Conservation (phyloP, 2,113 vertebrate genomes). For the Grallaria varia region DNA sequence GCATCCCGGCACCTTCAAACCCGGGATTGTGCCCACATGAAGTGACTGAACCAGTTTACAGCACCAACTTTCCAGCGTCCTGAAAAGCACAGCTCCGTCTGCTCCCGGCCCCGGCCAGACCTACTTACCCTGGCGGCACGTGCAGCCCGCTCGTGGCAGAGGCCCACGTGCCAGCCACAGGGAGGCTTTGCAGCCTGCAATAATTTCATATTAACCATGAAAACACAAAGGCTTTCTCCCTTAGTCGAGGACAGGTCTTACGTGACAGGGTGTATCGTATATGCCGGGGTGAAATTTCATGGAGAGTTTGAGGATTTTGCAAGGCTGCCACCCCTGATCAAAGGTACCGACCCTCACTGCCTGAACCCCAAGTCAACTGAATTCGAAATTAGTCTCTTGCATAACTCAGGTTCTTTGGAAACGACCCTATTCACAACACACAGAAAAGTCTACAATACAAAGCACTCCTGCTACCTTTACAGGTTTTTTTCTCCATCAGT, state of each 20-base stretch:
- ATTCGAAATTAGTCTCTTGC: neutral
- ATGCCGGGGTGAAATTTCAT: neutral
- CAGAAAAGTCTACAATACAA: neutral
- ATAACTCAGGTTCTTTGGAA: neutral
- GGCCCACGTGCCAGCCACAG: neutral
- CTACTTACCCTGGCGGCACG: neutral
- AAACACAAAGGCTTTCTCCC: neutral
- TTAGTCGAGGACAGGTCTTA: neutral
- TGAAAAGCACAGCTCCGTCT: neutral
- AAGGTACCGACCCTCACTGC: neutral
- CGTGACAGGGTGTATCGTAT: neutral
- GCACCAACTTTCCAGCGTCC: neutral
- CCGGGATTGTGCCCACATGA: fast-evolving
- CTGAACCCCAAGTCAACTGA: neutral
- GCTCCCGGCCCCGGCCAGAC: neutral
- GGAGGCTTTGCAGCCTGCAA: neutral
- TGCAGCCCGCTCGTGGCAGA: fast-evolving
- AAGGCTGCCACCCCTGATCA: neutral
- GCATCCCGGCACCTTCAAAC: neutral
- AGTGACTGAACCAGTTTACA: neutral
- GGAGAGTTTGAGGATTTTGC: neutral
- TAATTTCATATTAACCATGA: neutral
- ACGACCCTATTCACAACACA: neutral
- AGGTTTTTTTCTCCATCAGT: neutral
- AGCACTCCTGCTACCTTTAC: neutral